Base-by-base conservation (phyloP, 2,797 vertebrate species). In the Siniperca obscura region DNA sequence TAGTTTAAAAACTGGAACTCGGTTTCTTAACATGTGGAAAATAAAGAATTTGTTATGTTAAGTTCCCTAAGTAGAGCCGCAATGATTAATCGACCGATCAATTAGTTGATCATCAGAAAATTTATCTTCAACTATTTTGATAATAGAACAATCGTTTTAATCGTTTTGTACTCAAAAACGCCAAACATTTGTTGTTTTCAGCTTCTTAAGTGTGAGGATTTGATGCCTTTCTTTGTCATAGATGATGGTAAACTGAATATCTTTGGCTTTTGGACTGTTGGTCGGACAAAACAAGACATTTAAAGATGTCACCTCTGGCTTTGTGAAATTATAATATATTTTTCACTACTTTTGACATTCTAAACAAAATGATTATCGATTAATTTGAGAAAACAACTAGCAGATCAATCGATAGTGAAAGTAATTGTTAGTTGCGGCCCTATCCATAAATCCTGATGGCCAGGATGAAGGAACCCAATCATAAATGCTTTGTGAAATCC, bases 401-500 rank as follows among this genome's bases (percentile, higher is more conserved):
- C 21, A 40, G 55, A 59, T 48, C n/a, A 48, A 60, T 36, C 16
- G 1, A 67, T 34, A 25, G 25, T 5, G 7, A 46, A 52, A 55
- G 53, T 16, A 52, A 55, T 22, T 30, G 16, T 59, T 27, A 17
- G 19, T n/a, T 44, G 46, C 7, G 8, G 46, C 57, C n/a, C 36
- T 17, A 46, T 40, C n/a, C 13, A 14, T 44, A 6, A 44, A 53
- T 50, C 22, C 27, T 44, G 25, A 70, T 40, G 36, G 4, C 55
- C 10, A 17, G 21, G 7, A 34, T 36, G 13, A 52, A 82, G 22
- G 27, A 34, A 27, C 56, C 27, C 46, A 50, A 13, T 30, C 57
- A 17, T 19, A 52, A 50, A 48, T 6, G 38, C 19, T 69, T 52
- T 48, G 38, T 75, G 19, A 60, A 74, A 77, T 74, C 44, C 67